Percentiles rank a stretch among this genome's conserved stretches.
Conservation (phyloP, 2,797 vertebrate genomes). For the Otus scops region DNA sequence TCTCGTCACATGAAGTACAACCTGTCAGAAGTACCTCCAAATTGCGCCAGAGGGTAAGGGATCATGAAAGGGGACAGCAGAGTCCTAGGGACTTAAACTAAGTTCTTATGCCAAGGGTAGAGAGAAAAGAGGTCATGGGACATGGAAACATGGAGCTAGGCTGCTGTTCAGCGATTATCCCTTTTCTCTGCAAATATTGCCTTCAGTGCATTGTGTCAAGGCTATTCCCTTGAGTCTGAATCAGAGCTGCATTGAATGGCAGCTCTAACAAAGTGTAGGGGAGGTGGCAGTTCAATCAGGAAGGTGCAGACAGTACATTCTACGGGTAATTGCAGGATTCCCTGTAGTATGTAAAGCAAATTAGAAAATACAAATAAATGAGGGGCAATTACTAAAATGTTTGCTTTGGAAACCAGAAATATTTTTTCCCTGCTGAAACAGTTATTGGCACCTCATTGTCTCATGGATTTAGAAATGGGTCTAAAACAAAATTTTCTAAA, state of each 20-base stretch:
- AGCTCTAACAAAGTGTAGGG: slow-evolving; percentile 56
- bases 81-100: not conserved
- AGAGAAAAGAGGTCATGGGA: slow-evolving; percentile 52
- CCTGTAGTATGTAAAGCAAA: slow-evolving; percentile 55
- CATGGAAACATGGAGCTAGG: not conserved
- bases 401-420: slow-evolving; percentile 47
- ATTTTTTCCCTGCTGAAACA: slow-evolving; percentile 9
- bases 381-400: slow-evolving; percentile 48
- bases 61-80: not conserved
- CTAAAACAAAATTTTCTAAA: not conserved
- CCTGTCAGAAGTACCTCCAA: slow-evolving; percentile 28
- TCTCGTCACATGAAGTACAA: not conserved
- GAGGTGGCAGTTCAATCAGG: slow-evolving; percentile 62
- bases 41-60: not conserved
- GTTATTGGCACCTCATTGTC: not conserved
- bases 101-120: slow-evolving; percentile 42
- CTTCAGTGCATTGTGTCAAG: slow-evolving; percentile 62
- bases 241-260: slow-evolving; percentile 58
- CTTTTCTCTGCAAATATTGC: slow-evolving; percentile 62
- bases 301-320: slow-evolving; percentile 53
- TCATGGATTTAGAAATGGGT: not conserved
- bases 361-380: slow-evolving; percentile 66
- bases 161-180: slow-evolving; percentile 46
- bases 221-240: slow-evolving; percentile 65
- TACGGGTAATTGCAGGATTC: slow-evolving; percentile 58